phyloP scores from a whole-genome alignment of 2,797 vertebrate genomes.

The Crocodylus rhombifer region DNA sequence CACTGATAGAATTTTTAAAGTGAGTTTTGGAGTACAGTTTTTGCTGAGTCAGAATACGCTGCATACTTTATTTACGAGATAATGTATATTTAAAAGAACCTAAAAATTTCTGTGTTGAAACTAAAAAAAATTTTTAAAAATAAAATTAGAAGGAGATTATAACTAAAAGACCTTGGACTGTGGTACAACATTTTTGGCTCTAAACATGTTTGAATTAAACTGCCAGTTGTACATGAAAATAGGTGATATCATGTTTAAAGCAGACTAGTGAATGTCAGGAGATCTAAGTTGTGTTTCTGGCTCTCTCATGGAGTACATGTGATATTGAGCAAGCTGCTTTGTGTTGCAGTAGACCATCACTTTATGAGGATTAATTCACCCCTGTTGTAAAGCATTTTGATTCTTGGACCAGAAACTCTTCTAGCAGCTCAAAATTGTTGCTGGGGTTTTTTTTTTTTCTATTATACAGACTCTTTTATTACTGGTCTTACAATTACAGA shows the following conservation, averaged over 20 bases:
- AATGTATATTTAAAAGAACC: too few species aligned
- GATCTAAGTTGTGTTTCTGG: background rate
- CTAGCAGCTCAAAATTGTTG: background rate
- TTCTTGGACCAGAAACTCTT: background rate
- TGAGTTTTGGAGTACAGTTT: background rate
- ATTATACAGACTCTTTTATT: background rate
- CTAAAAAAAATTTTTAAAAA: too few species aligned
- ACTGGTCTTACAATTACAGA: background rate
- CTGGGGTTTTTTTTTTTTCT: background rate
- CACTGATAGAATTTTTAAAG: background rate
- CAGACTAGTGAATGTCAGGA: background rate
- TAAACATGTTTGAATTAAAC: background rate
- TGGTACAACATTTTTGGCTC: background rate
- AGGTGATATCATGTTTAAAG: background rate
- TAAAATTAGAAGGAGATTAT: background rate
- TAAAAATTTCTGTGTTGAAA: too few species aligned
- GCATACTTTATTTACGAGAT: background rate
- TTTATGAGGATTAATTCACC: background rate
- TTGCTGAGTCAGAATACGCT: background rate
- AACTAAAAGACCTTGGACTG: background rate
- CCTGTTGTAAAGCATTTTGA: background rate
- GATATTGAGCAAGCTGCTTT: background rate
- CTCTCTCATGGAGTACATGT: background rate
- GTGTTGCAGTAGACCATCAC: background rate
- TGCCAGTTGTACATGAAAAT: background rate